These are phyloP conservation scores for Lepus timidus DNA, from an alignment of 2,113 vertebrate genomes.

Conservation along the genomic window DNA sequence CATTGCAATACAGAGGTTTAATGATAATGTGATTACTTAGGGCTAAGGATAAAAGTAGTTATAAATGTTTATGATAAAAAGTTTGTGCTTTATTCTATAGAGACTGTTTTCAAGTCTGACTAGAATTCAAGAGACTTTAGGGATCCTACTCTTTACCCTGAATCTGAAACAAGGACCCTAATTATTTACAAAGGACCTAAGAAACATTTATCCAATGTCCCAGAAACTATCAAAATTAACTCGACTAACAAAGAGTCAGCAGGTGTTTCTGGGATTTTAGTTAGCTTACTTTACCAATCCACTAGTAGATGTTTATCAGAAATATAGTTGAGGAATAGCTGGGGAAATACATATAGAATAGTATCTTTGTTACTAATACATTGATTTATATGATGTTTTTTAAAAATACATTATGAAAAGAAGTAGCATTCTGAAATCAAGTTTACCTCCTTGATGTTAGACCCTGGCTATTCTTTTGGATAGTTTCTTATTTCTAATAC, in stretches of 20 bases:
- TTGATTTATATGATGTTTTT: not conserved
- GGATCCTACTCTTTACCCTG: not conserved
- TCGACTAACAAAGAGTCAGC: not conserved
- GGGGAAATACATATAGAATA: not conserved
- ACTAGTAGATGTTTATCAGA: not conserved
- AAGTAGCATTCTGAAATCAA: constrained; percentile 9
- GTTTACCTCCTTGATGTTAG: not conserved
- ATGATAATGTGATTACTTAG: not conserved
- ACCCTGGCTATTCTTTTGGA: not conserved
- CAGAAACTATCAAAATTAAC: constrained; percentile 10
- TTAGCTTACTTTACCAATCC: not conserved
- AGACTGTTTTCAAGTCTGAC: not conserved
- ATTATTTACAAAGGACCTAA: constrained; percentile 25
- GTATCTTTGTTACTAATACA: not conserved
- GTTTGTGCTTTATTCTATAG: not conserved
- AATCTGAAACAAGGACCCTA: not conserved
- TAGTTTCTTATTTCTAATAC: not conserved
- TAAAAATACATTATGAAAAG: not conserved
- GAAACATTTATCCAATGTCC: not conserved
- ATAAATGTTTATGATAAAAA: not conserved
- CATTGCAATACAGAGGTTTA: not conserved
- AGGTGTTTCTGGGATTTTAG: not conserved
- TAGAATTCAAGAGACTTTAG: not conserved
- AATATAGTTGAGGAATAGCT: not conserved
- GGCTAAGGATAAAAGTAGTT: not conserved